Conservation (phyloP, 2,888 invertebrate species). For the Orchesellides sinensis region DNA sequence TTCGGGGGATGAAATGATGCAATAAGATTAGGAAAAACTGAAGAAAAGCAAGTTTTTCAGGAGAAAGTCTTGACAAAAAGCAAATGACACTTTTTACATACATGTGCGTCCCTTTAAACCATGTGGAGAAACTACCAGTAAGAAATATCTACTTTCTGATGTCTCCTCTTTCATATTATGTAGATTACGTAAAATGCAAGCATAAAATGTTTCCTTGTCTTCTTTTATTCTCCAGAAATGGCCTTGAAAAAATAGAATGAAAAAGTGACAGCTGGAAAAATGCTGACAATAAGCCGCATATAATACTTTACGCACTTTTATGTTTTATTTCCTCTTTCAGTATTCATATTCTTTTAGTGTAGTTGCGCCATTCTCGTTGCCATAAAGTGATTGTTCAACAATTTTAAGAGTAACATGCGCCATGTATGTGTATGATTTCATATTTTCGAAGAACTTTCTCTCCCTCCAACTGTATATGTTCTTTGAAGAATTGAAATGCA, state of each 20-base stretch:
- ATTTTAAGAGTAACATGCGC: no score
- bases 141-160: background rate
- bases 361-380: background rate
- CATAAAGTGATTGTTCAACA: slow-evolving; percentile 56
- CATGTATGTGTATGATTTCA: no score
- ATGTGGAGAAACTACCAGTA: slow-evolving; percentile 10
- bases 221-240: slow-evolving; percentile 19
- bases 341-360: slow-evolving; percentile 31
- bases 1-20: slow-evolving; percentile 42
- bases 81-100: slow-evolving; percentile 35
- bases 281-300: slow-evolving; percentile 3
- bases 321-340: slow-evolving; percentile 1
- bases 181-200: slow-evolving; percentile 57
- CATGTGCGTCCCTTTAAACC: background rate
- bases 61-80: slow-evolving; percentile 14
- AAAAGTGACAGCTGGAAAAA: slow-evolving; percentile 17
- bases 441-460: no score
- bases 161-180: slow-evolving; percentile 40
- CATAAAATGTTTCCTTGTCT: slow-evolving; percentile 36
- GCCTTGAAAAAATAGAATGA: slow-evolving; percentile 33
- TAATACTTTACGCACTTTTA: slow-evolving; percentile 23
- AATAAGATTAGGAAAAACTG: slow-evolving; percentile 32
- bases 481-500: no score
- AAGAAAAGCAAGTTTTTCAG: slow-evolving; percentile 6
- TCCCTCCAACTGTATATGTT: no score